phyloP scores from a whole-genome alignment of 2,797 vertebrate genomes.

The Xenentodon cancila region DNA sequence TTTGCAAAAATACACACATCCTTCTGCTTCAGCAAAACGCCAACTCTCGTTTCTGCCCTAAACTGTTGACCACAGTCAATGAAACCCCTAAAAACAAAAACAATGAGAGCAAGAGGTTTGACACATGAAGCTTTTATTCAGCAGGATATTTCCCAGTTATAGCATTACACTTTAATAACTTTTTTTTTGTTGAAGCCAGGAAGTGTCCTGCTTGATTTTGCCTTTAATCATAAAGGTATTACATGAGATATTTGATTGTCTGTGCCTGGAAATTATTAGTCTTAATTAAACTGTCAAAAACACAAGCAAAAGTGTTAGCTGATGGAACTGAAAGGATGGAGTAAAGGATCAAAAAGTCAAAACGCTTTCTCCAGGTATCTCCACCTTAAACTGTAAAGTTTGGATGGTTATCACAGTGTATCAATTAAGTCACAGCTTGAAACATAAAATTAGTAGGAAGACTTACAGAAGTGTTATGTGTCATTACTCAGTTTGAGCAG shows the following conservation, averaged over 20 bases:
- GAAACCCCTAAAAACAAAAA: slow-evolving; percentile 2
- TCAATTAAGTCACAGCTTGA: slow-evolving; percentile 39
- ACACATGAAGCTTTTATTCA: slow-evolving; percentile 52
- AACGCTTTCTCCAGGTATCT: slow-evolving; percentile 18
- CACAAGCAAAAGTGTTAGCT: not conserved
- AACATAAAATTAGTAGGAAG: slow-evolving; percentile 28
- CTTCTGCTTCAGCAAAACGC: too few species aligned
- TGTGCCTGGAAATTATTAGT: slow-evolving; percentile 24
- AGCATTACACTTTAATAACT: slow-evolving; percentile 21
- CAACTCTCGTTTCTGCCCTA: too few species aligned
- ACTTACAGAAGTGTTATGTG: slow-evolving; percentile 33
- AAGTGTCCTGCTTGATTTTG: not conserved
- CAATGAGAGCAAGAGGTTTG: not conserved
- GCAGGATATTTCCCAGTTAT: slow-evolving; percentile 47
- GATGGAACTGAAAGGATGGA: not conserved
- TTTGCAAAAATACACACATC: too few species aligned
- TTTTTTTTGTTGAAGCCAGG: slow-evolving; percentile 13
- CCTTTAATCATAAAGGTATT: slow-evolving; percentile 1
- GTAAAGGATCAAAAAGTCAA: slow-evolving; percentile 32
- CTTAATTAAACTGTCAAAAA: slow-evolving; percentile 9
- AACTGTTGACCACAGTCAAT: too few species aligned
- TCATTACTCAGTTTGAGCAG: slow-evolving; percentile 1
- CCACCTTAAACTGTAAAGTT: not conserved
- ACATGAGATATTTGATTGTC: slow-evolving; percentile 6
- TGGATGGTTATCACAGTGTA: slow-evolving; percentile 33